phyloP scores from a whole-genome alignment of 2,888 invertebrate species.

The Pycnomerus fuliginosus region DNA sequence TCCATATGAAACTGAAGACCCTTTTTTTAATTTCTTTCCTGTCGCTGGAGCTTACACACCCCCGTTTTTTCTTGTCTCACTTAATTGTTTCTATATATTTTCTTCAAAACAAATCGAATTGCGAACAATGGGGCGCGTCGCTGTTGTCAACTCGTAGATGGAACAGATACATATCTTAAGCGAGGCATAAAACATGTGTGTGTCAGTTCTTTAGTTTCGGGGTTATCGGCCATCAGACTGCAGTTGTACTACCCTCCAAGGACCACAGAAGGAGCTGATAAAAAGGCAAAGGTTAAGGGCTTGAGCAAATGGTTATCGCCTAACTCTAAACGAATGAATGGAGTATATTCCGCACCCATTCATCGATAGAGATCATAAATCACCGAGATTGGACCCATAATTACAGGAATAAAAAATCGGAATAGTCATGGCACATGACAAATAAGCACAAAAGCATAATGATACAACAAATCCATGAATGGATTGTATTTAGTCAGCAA shows the following conservation, averaged over 20 bases:
- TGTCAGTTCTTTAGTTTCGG: constrained; percentile 31
- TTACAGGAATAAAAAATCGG: too few relatives aligned
- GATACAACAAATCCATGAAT: constrained; percentile 46
- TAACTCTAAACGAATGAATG: too few relatives aligned
- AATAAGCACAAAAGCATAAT: constrained; percentile 41
- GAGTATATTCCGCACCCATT: too few relatives aligned
- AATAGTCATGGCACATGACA: constrained; percentile 36
- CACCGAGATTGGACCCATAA: too few relatives aligned
- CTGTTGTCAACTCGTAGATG: constrained; percentile 20
- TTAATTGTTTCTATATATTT: constrained; percentile 50
- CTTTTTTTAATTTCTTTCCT: constrained; percentile 34
- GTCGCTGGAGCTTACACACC: constrained; percentile 27
- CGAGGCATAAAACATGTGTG: constrained; percentile 34
- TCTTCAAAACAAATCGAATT: constrained; percentile 24
- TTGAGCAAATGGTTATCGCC: constrained; percentile 30
- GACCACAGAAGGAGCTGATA: constrained; percentile 35
- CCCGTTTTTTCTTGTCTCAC: constrained; percentile 47
- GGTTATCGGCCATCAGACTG: constrained; percentile 35
- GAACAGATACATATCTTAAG: constrained; percentile 34
- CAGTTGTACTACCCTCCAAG: constrained; percentile 27
- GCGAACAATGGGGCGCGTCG: constrained; percentile 21
- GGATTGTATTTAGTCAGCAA: constrained; percentile 46
- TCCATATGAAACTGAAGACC: constrained; percentile 12
- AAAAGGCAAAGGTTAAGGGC: constrained; percentile 36
- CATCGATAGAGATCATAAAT: too few relatives aligned